Conservation (phyloP, 2,113 vertebrate species). For the Crotalus helleri region DNA sequence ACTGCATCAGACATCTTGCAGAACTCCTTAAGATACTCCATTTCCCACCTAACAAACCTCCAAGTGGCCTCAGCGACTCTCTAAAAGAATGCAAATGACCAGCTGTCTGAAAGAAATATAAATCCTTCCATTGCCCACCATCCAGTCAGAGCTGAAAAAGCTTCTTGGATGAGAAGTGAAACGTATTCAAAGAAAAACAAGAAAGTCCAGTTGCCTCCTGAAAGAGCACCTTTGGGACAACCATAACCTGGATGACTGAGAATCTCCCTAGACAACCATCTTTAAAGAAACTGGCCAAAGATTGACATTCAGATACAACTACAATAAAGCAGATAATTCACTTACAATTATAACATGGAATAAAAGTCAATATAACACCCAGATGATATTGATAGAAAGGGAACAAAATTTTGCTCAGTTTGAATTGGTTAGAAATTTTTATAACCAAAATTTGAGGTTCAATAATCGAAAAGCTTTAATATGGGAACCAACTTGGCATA, state of each 20-base stretch:
- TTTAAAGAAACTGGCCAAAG: slow-evolving; percentile 50
- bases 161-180: background rate
- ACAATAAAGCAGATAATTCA: no score
- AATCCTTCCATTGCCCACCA: background rate
- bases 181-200: background rate
- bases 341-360: no score
- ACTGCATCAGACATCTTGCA: background rate
- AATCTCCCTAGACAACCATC: slow-evolving; percentile 3
- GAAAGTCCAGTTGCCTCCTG: background rate
- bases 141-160: background rate
- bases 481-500: no score
- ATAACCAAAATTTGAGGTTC: no score
- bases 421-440: no score
- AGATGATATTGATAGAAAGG: no score
- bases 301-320: no score
- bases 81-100: background rate
- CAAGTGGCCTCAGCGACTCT: background rate
- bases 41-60: background rate
- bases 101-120: background rate
- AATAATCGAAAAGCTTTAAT: no score
- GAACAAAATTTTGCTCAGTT: no score
- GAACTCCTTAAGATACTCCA: background rate
- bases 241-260: no score
- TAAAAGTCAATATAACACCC: no score
- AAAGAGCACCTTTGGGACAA: background rate